Base-by-base conservation (phyloP, 2,113 vertebrate species). In the Carassius auratus region DNA sequence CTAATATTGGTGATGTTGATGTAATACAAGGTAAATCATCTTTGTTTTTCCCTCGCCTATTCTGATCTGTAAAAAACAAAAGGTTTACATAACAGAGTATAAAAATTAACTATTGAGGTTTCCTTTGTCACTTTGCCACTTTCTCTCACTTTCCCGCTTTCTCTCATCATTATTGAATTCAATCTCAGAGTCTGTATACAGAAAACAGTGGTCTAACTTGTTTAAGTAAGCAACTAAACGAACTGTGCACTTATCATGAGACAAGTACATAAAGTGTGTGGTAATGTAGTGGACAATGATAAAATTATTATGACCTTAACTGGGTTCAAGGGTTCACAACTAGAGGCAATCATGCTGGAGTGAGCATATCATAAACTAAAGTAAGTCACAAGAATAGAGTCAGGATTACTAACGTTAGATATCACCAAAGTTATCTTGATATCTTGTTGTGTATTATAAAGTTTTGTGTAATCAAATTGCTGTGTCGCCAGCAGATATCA, bases 1-100 rank as follows among this genome's bases (percentile, higher is more conserved):
- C 84, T 52, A 69, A 55, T 30, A 52, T 71, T 73, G 69, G 38
- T 83, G 55, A 80, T 84, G 69, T 76, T 85, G 57, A 86, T 68
- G 17, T 33, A 83, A 66, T 84, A 81, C 15, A 48, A 42, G 38
- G 42, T 75, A 23, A 86, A 74, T 75, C 48, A 85, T 76, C 61
- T n/a, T 62, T 76, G 69, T 76, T 78, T 52, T 75, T 50, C 38
- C 42, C n/a, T 77, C 68, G 75, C 83, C 68, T 81, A 69, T 73
- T 50, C 61, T 71, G 52, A 48, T 42, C 62, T 81, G 45, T 69
- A 30, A 55, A 19, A 17, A 17, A 38, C 33, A 23, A 69, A 57
- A 79, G 8, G 38, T 10, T 76, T 81, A 15, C 19, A 50, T 68
- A 81, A 84, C 36, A 62, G 68, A 66, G 61, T 26, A 66, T 23